Evolutionary conservation across 2,797 vertebrate species (phyloP).

Genomic region (Pagetopsis macropterus): DNA sequence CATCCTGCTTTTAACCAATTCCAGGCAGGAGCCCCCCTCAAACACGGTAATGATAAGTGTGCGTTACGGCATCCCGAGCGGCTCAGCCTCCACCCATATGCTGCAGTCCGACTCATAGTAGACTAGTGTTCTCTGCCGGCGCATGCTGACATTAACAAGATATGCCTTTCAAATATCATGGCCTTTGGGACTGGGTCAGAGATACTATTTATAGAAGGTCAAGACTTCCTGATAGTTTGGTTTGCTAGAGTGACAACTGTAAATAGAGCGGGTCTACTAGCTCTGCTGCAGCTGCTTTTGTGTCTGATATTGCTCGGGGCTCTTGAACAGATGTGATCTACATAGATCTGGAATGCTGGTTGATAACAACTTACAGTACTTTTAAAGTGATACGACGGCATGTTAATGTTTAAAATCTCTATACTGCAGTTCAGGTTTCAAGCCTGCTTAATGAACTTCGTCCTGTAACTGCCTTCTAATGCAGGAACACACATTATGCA

Average conservation of each 20-base stretch:
- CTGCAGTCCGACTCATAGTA: slow-evolving; percentile 50
- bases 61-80: slow-evolving; percentile 28
- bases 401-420: slow-evolving; percentile 11
- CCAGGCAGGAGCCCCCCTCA: slow-evolving; percentile 14
- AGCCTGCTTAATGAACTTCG: neutral
- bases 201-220: slow-evolving; percentile 82
- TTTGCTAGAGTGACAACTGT: slow-evolving; percentile 65
- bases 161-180: slow-evolving; percentile 88
- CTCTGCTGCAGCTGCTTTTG: slow-evolving; percentile 60
- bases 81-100: slow-evolving; percentile 27
- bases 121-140: slow-evolving; percentile 69
- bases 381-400: slow-evolving; percentile 7
- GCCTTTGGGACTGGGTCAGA: slow-evolving; percentile 85
- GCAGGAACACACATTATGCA: neutral
- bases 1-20: slow-evolving; percentile 62
- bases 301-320: slow-evolving; percentile 55
- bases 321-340: slow-evolving; percentile 63
- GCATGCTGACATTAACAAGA: slow-evolving; percentile 81
- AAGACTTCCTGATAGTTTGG: slow-evolving; percentile 74
- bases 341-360: slow-evolving; percentile 41
- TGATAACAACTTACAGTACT: slow-evolving; percentile 28
- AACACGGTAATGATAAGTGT: slow-evolving; percentile 44
- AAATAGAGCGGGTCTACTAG: slow-evolving; percentile 66
- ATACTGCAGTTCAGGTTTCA: neutral
- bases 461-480: slow-evolving; percentile 4